A percentile compares a stretch with the other conserved stretches of the same genome.
Evolutionary conservation across 1,140 invertebrate genomes (phyloP).

Genomic region (Asobara japonica): DNA sequence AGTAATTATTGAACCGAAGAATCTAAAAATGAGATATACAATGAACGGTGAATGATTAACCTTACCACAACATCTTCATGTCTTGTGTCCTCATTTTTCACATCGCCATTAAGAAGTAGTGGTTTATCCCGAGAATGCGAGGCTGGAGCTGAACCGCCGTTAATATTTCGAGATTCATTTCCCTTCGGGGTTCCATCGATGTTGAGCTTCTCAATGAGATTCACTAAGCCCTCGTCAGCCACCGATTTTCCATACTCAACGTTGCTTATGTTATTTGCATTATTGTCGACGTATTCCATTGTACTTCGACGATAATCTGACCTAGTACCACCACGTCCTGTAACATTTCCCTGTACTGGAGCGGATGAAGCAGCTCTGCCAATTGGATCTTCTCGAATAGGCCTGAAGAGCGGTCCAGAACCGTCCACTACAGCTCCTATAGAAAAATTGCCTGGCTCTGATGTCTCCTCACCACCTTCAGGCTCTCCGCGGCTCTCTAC

Average conservation of each 20-base stretch:
- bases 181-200: constrained; percentile 49
- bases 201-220: constrained; percentile 58
- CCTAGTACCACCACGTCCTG: constrained; percentile 54
- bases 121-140: constrained; percentile 47
- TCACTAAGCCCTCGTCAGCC: constrained; percentile 49
- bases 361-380: constrained; percentile 47
- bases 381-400: constrained; percentile 58
- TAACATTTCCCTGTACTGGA: constrained; percentile 54
- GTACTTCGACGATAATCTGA: constrained; percentile 60
- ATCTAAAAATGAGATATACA: no score
- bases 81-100: constrained; percentile 57
- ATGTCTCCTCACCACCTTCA: constrained; percentile 62
- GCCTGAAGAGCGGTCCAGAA: constrained; percentile 53
- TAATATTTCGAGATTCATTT: constrained; percentile 34
- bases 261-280: constrained; percentile 60
- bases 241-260: constrained; percentile 46
- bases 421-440: constrained; percentile 40
- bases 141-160: constrained; percentile 41
- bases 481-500: constrained; percentile 66
- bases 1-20: no score
- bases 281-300: constrained; percentile 66
- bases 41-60: no score
- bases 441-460: constrained; percentile 49
- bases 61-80: no score
- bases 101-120: constrained; percentile 48